Percentiles rank a stretch among this genome's conserved stretches.
These are phyloP conservation scores for Perognathus longimembris DNA, from an alignment of 2,113 vertebrate species.

Conservation along the genomic window DNA sequence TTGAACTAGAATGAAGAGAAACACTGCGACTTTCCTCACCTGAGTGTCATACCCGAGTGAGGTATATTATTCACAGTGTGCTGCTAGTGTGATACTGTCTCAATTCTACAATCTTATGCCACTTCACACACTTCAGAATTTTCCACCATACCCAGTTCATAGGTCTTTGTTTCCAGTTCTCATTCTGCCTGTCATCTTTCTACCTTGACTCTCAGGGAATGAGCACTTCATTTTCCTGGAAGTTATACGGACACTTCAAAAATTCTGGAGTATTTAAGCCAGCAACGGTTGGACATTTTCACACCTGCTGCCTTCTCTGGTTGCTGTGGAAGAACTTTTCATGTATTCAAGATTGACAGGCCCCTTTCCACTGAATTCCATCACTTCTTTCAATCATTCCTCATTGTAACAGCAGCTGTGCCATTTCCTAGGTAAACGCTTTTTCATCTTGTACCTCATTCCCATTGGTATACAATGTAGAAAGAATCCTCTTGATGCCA, in stretches of 20 bases:
- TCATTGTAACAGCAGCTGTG: neutral
- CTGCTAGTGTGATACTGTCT: too few relatives aligned
- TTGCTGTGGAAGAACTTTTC: neutral
- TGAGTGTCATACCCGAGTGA: too few relatives aligned
- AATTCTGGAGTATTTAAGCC: neutral
- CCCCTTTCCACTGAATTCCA: neutral
- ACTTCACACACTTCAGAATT: too few relatives aligned
- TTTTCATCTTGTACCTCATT: neutral
- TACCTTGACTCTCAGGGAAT: neutral
- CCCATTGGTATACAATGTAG: neutral
- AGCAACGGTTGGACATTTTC: neutral
- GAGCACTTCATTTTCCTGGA: neutral
- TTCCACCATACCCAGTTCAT: too few relatives aligned
- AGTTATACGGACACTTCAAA: neutral
- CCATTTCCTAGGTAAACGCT: neutral
- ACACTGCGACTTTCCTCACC: too few relatives aligned
- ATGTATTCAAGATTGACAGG: neutral
- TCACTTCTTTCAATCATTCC: neutral
- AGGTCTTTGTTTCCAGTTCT: too few relatives aligned
- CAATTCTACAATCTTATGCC: too few relatives aligned
- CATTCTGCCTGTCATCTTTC: neutral
- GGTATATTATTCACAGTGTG: too few relatives aligned
- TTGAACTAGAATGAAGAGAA: too few relatives aligned
- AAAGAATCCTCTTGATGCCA: neutral
- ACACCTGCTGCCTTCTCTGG: neutral